Evolutionary conservation across 2,888 invertebrate genomes (phyloP).

Genomic region (Drosophila eohydei): DNA sequence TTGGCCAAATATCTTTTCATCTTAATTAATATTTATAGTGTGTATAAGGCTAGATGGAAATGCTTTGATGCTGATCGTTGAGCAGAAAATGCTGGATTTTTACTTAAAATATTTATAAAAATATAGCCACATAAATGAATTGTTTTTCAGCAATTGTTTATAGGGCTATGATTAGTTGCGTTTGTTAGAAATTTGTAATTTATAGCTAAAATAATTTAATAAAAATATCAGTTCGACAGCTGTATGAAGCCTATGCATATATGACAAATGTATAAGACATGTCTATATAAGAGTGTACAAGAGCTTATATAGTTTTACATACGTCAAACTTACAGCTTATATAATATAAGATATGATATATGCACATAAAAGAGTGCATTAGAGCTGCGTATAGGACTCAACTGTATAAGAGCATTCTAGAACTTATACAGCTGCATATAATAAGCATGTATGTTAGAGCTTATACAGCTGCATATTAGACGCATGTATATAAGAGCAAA

Average conservation of each 20-base stretch:
- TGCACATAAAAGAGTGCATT: not conserved
- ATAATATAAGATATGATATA: not conserved
- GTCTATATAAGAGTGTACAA: not conserved
- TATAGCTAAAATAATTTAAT: not conserved
- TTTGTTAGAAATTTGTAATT: not conserved
- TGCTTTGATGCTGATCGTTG: not conserved
- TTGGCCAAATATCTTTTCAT: not conserved
- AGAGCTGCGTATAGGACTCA: not conserved
- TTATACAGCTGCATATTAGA: not conserved
- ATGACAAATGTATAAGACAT: not conserved
- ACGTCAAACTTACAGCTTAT: not conserved
- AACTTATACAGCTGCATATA: not conserved
- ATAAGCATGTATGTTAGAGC: not conserved
- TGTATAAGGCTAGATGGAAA: not conserved
- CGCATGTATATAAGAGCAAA: not conserved
- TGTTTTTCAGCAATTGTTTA: not conserved
- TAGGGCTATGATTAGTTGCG: not conserved
- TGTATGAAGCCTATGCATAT: not conserved
- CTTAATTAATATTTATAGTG: slow-evolving; percentile 5
- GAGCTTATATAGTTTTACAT: not conserved
- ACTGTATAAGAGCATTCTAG: not conserved
- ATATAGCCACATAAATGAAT: not conserved
- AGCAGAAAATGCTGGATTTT: not conserved
- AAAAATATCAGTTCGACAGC: not conserved
- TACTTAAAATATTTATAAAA: not conserved